Evolutionary conservation across 2,888 invertebrate genomes (phyloP).

Genomic region (Plagodis pulveraria): DNA sequence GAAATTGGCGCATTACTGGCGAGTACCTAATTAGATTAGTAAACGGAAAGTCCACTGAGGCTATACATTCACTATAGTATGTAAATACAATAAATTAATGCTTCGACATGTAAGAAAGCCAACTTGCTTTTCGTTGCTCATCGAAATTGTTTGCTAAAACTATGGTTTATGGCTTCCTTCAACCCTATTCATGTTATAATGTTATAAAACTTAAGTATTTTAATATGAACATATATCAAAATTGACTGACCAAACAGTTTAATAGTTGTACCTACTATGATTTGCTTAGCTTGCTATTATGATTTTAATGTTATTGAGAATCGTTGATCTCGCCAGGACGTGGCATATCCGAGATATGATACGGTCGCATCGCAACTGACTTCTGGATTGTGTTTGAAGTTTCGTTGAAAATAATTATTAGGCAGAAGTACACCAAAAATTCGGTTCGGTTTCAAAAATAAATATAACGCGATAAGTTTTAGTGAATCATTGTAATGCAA

Average conservation of each 20-base stretch:
- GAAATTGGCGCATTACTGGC: slow-evolving; percentile 85
- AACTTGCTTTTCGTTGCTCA: slow-evolving; percentile 72
- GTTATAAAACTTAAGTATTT: slow-evolving; percentile 36
- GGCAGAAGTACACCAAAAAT: neutral
- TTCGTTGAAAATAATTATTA: neutral
- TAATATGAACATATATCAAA: slow-evolving; percentile 42
- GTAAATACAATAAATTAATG: slow-evolving; percentile 69
- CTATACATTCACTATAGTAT: slow-evolving; percentile 65
- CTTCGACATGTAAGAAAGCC: slow-evolving; percentile 65
- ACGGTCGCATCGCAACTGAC: slow-evolving; percentile 45
- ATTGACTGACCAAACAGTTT: slow-evolving; percentile 58
- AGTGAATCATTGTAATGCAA: neutral
- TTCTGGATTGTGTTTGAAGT: slow-evolving; percentile 1
- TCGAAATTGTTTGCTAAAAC: slow-evolving; percentile 59
- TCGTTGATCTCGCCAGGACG: slow-evolving; percentile 41
- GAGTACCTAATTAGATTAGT: slow-evolving; percentile 85
- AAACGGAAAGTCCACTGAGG: slow-evolving; percentile 77
- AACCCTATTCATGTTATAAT: slow-evolving; percentile 37
- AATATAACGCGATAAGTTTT: neutral
- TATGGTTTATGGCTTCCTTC: slow-evolving; percentile 50
- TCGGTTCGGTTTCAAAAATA: neutral
- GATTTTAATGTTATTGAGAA: slow-evolving; percentile 49
- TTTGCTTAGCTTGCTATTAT: slow-evolving; percentile 64
- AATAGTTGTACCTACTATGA: slow-evolving; percentile 47
- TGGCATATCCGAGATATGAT: slow-evolving; percentile 38